Evolutionary conservation across 2,888 invertebrate species (phyloP), one percentile per base, ranked within the genome.

Genomic region (Folsomia candida): DNA sequence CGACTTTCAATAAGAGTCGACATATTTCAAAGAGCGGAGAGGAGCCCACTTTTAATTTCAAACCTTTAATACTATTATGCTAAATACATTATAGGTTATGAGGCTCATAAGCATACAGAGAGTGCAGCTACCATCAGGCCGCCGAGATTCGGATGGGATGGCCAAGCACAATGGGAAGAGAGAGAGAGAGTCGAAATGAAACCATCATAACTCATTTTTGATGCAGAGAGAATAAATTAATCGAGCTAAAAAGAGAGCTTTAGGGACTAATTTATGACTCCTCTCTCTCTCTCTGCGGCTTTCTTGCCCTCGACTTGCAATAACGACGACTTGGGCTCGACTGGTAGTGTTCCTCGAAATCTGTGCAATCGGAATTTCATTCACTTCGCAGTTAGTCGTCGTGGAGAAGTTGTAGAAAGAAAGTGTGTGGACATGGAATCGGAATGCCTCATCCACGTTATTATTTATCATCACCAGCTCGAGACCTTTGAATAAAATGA

Each of bases 141-240:
- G n/a, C n/a, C n/a, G n/a, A n/a, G n/a, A n/a, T 37, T 37, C 4
- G 14, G 37, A 14, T 37, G 4, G 37, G 37, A 37, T 37, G 37
- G 37, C 4, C 14, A 14, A 14, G 14, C 37, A 37, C 37, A 37
- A 37, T 64, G 22, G 20, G 51, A 27, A 24, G 69, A 76, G 71
- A 73, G 14, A 37, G 37, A 9, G 14, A 37, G 37, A 37, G 37
- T 73, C 73, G 75, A 76, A 78, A 78, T 76, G 78, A 78, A 78
- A 76, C 37, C 37, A n/a, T 76, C 78, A 78, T 78, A 78, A 78
- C 72, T 78, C 78, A 78, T 78, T 78, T 75, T 76, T 76, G 78
- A 78, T 76, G 75, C 71, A 72, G 70, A 78, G 75, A 75, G 75
- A 78, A 78, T 76, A 76, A 78, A 78, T 76, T 78, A 78, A 75